These are phyloP conservation scores for Terebella lapidaria DNA, from an alignment of 2,888 invertebrate species.

Conservation along the genomic window DNA sequence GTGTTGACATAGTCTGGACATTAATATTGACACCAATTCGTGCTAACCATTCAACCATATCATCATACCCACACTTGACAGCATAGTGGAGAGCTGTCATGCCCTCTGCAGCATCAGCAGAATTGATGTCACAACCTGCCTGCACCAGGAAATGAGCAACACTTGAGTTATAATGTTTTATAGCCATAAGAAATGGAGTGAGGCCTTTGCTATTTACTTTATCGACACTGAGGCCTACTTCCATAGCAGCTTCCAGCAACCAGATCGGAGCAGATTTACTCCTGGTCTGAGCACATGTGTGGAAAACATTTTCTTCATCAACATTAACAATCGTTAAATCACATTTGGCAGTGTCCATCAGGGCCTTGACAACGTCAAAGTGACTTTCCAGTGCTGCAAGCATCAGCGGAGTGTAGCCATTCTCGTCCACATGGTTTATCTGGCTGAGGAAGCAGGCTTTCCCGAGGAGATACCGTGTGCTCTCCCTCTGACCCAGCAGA, in stretches of 20 bases:
- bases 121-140: conserved; percentile 9
- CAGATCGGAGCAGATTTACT: background rate
- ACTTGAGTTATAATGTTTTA: conserved; percentile 13
- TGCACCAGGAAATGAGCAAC: conserved; percentile 9
- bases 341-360: background rate
- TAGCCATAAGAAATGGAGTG: conserved; percentile 18
- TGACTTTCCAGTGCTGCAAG: background rate
- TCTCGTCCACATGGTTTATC: background rate
- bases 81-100: conserved; percentile 16
- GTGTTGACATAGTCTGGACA: conserved; percentile 2
- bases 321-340: background rate
- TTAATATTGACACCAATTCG: conserved; percentile 8
- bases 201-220: conserved; percentile 9
- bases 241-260: background rate
- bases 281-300: background rate
- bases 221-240: conserved; percentile 9
- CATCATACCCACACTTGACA: conserved; percentile 6
- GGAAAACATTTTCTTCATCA: background rate
- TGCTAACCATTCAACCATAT: conserved; percentile 16
- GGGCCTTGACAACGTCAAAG: background rate
- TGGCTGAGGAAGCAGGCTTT: background rate
- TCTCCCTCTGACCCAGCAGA: background rate
- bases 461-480: background rate
- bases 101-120: background rate
- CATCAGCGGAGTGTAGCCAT: conserved; percentile 1